Base-by-base conservation (phyloP, 1,140 invertebrate species). In the Homarus americanus region DNA sequence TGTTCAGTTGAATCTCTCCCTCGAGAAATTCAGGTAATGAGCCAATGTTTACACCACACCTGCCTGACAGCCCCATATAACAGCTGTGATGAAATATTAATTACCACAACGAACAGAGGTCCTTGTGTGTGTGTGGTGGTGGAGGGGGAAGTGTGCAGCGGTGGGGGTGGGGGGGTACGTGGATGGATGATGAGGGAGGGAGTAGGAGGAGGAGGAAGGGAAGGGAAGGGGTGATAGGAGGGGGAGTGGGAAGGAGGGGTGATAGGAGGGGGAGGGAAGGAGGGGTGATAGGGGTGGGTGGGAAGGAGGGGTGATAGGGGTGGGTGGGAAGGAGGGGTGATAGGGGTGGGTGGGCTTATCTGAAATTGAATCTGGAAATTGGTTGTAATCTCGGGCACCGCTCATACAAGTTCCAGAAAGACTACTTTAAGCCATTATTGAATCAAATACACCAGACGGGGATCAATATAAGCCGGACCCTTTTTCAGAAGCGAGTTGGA, bases 321-420 rank as follows among this genome's bases (percentile, higher is more conserved):
- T 15, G 9, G 10, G 9, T 69, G 7, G 15, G 2, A 12, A 34
- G 53, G 44, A 24, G 53, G 53, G 53, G 20, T 4, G 53, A 24
- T 58, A 20, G 53, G 24, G 53, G 32, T 10, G 32, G 32, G 24
- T 72, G 34, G 10, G 40, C 73, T 76, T 76, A 76, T 76, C 73
- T 76, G 73, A 76, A 76, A 76, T 76, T 76, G 73, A 76, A 76
- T 76, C 73, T 76, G 73, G 40, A 76, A 76, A 76, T 76, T 76
- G 73, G 40, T 76, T 76, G 73, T 76, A 76, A 76, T 76, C 73
- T 44, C 73, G 36, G 36, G 73, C 36, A 76, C 73, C 36, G 73
- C 73, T 76, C 73, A 76, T 76, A 76, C 73, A 76, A 76, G 73
- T 40, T 40, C 40, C 73, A 76, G 73, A 76, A 76, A 76, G 36